phyloP scores from a whole-genome alignment of 1,140 invertebrate species.

The Rhyzopertha dominica region DNA sequence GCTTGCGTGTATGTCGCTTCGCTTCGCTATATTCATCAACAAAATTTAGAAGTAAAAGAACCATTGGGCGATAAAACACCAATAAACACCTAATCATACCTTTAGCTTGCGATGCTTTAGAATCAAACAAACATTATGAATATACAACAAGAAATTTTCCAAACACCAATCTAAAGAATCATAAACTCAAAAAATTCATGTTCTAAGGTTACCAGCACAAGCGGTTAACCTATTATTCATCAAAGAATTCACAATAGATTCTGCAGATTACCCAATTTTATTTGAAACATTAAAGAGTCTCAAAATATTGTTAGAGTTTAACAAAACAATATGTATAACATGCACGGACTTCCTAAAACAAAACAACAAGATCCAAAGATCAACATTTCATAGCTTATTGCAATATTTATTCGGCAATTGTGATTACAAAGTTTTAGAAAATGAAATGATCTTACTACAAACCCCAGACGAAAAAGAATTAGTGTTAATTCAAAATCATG shows the following conservation, averaged over 20 bases:
- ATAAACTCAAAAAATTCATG: not conserved
- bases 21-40: not conserved
- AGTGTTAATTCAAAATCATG: constrained; percentile 8
- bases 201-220: not conserved
- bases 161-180: not conserved
- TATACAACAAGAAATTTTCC: constrained; percentile 1
- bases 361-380: not conserved
- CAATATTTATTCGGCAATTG: too few species aligned
- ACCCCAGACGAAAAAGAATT: too few species aligned
- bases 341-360: not conserved
- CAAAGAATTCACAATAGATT: not conserved
- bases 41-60: constrained; percentile 1
- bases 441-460: too few species aligned
- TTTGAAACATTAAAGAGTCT: constrained; percentile 3
- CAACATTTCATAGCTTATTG: not conserved
- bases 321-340: not conserved
- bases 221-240: not conserved
- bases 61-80: not conserved
- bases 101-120: constrained; percentile 1
- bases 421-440: too few species aligned
- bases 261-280: not conserved
- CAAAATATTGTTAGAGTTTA: not conserved
- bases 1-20: too few species aligned
- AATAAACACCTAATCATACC: not conserved
- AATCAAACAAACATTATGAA: constrained; percentile 1